phyloP scores from a whole-genome alignment of 1,140 invertebrate species.

The Metaphire vulgaris region DNA sequence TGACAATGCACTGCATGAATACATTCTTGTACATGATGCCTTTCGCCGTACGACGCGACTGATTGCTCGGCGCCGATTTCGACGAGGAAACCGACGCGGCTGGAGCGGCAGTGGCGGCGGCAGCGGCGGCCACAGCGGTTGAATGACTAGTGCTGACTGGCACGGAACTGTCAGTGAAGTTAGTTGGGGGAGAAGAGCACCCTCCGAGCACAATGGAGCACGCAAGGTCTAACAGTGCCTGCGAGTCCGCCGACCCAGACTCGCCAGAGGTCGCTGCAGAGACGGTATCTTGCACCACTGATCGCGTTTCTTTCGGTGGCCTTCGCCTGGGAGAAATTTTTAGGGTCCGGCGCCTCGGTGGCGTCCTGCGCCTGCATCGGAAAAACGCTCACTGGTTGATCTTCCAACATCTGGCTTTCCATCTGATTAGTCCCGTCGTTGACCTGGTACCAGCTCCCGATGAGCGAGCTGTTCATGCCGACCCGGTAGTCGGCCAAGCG shows the following conservation, averaged over 20 bases:
- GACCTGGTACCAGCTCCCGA: not conserved
- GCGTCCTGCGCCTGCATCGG: no score
- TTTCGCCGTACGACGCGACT: not conserved
- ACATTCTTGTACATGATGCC: slow-evolving; percentile 26
- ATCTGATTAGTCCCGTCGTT: no score
- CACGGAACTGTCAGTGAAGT: not conserved
- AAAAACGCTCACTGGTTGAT: no score
- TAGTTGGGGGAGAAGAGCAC: not conserved
- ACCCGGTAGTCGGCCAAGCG: not conserved
- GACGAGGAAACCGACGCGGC: not conserved
- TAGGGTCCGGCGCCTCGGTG: no score
- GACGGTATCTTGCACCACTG: not conserved
- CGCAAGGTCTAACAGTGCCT: not conserved
- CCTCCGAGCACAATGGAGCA: not conserved
- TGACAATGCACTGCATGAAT: slow-evolving; percentile 24
- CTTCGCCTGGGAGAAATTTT: no score
- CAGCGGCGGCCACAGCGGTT: not conserved
- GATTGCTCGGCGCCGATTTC: not conserved
- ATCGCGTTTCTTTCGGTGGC: not conserved
- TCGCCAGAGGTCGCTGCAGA: not conserved
- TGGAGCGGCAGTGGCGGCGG: not conserved
- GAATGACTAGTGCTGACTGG: not conserved
- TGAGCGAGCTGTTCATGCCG: not conserved
- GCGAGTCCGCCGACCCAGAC: not conserved
- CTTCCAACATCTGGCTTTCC: no score